Evolutionary conservation across 2,113 vertebrate species (phyloP).

Genomic region (Poeciliopsis occidentalis): DNA sequence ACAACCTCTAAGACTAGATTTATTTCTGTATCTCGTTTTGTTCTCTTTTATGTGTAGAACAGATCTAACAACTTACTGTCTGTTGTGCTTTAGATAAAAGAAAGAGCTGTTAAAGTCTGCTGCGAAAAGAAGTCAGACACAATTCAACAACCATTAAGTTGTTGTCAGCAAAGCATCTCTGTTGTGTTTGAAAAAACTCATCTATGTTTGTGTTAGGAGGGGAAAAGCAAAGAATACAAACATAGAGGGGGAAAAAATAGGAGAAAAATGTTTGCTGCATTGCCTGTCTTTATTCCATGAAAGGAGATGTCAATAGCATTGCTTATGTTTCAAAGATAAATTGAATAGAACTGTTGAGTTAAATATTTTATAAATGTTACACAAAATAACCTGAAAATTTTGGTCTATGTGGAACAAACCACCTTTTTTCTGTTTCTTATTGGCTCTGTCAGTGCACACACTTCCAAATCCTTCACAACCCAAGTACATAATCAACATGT

Average conservation of each 20-base stretch:
- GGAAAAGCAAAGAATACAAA: not conserved
- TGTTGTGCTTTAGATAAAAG: not conserved
- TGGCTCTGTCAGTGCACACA: not conserved
- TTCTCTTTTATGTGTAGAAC: not conserved
- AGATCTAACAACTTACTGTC: not conserved
- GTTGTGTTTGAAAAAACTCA: not conserved
- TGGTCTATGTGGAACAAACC: not conserved
- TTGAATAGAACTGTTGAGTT: not conserved
- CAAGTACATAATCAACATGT: constrained; percentile 53
- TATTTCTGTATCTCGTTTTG: not conserved
- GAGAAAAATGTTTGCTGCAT: not conserved
- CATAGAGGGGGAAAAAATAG: too few species aligned
- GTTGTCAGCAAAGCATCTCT: not conserved
- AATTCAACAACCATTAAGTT: not conserved
- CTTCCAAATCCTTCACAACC: constrained; percentile 45
- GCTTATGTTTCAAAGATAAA: not conserved
- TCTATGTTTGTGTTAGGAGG: not conserved
- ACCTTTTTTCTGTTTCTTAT: not conserved
- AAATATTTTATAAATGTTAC: not conserved
- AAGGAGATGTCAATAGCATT: not conserved
- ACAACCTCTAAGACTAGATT: not conserved
- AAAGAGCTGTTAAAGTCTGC: constrained; percentile 1
- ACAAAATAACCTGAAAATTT: not conserved
- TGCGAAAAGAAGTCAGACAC: too few species aligned
- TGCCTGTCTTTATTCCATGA: not conserved